A percentile compares a stretch with the other conserved stretches of the same genome.
Evolutionary conservation across 2,113 vertebrate genomes (phyloP).

Genomic region (Eonycteris spelaea): DNA sequence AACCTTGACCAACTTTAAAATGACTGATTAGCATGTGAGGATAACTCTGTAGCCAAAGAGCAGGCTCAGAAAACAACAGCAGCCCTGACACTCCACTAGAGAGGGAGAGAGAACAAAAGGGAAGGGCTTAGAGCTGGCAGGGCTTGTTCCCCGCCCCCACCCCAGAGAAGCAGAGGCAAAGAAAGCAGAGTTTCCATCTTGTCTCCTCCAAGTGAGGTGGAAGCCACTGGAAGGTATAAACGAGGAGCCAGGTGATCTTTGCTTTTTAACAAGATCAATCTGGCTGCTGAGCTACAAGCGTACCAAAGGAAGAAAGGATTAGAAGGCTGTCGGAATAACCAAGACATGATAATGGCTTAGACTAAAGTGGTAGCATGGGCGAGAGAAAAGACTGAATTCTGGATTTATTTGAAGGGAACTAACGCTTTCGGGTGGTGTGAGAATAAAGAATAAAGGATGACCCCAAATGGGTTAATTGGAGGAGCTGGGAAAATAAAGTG

Average conservation of each 20-base stretch:
- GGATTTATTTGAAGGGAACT: neutral
- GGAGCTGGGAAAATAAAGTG: neutral
- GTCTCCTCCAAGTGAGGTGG: neutral
- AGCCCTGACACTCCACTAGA: rapidly evolving
- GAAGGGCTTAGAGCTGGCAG: neutral
- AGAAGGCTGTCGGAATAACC: neutral
- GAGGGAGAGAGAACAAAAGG: neutral
- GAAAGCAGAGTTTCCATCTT: neutral
- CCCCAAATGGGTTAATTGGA: neutral
- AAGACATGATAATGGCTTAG: neutral
- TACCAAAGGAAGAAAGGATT: neutral
- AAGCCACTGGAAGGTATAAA: neutral
- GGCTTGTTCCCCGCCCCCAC: neutral
- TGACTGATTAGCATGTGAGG: neutral
- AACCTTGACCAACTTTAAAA: conserved; percentile 36
- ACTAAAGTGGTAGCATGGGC: neutral
- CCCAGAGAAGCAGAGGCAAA: neutral
- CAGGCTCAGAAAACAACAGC: neutral
- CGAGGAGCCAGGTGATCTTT: neutral
- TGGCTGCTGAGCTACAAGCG: neutral
- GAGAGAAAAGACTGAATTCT: neutral
- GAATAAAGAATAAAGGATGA: neutral
- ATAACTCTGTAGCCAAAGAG: neutral
- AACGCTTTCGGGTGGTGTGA: neutral
- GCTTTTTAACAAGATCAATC: neutral